Base-by-base conservation (phyloP, 2,113 vertebrate genomes). In the Cheilinus undulatus region DNA sequence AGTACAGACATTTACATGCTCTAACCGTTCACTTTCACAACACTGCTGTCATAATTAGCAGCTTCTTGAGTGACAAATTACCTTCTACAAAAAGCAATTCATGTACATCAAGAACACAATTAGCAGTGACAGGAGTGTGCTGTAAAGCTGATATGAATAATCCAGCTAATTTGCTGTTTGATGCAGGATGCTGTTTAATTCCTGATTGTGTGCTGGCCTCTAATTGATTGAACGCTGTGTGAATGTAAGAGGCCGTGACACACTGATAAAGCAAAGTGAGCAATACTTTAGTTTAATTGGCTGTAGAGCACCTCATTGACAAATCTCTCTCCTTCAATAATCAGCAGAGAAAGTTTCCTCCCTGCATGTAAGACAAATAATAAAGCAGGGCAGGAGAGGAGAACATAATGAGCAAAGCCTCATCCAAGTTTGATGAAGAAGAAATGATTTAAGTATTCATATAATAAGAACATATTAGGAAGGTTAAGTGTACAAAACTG, bases 231-330 rank as follows among this genome's bases (percentile, higher is more conserved):
- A 75, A 36, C 0, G 8, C 62, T 17, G 69, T 9, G 42, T 63
- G 30, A 52, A 60, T 65, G 30, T 60, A 32, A 28, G 42, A 57
- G 63, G 56, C 38, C 59, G 45, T 49, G 36, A 56, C 34, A 43
- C 34, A 59, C 32, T 81, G 66, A 61, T 50, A 57, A 34, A 38
- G 59, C 56, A 67, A 68, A 85, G 61, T 57, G 62, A 77, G 78
- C 58, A 62, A 53, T 73, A 14, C 48, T 72, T 78, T 50, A 58
- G 19, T 67, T 71, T 82, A 83, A 88, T 79, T 86, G 78, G 62
- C 73, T 42, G n/a, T 36, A 19, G 7, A 71, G 34, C 40, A 8
- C 30, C 42, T 53, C 73, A 73, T 50, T 73, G 76, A 75, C 66
- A 58, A 69, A 75, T 64, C 43, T 65, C 57, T 63, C 58, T 58